Conservation (phyloP, 2,888 invertebrate species). For the Dasysyrphus tricinctus region DNA sequence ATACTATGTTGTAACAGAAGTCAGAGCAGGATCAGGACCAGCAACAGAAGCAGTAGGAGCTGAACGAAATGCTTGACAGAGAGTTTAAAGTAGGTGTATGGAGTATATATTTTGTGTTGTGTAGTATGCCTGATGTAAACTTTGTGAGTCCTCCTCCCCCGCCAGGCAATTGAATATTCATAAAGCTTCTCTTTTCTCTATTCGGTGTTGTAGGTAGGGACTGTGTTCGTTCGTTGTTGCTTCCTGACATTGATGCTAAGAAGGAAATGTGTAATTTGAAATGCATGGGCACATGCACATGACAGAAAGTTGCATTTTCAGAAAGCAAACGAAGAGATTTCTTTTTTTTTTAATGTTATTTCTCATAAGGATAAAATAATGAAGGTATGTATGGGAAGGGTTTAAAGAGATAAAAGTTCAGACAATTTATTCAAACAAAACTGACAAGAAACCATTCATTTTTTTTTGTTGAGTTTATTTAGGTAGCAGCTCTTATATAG, state of each 20-base stretch:
- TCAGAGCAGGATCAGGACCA: constrained; percentile 25
- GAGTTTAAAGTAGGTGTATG: constrained; percentile 15
- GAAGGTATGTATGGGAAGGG: neutral
- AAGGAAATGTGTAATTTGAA: constrained; percentile 62
- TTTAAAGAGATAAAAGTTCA: constrained; percentile 18
- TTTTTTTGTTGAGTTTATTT: constrained; percentile 6
- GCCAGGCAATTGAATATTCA: constrained; percentile 72
- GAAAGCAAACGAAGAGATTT: constrained; percentile 4
- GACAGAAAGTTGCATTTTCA: constrained; percentile 45
- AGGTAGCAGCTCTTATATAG: constrained; percentile 1
- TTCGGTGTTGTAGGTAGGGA: neutral
- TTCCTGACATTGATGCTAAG: constrained; percentile 65
- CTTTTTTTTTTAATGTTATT: neutral
- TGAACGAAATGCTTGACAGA: constrained; percentile 27
- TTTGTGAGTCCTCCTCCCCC: constrained; percentile 39
- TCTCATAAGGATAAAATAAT: constrained; percentile 19
- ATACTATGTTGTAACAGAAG: constrained; percentile 32
- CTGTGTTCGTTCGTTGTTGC: constrained; percentile 16
- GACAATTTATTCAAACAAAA: constrained; percentile 47
- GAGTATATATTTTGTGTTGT: constrained; percentile 2
- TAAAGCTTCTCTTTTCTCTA: constrained; percentile 44
- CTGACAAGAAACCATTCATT: constrained; percentile 20
- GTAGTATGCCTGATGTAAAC: constrained; percentile 33
- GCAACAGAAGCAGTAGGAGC: neutral
- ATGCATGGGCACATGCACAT: constrained; percentile 72